A percentile compares a stretch with the other conserved stretches of the same genome.
These are phyloP conservation scores for Timema cristinae DNA, from an alignment of 2,888 invertebrate genomes.

Conservation along the genomic window DNA sequence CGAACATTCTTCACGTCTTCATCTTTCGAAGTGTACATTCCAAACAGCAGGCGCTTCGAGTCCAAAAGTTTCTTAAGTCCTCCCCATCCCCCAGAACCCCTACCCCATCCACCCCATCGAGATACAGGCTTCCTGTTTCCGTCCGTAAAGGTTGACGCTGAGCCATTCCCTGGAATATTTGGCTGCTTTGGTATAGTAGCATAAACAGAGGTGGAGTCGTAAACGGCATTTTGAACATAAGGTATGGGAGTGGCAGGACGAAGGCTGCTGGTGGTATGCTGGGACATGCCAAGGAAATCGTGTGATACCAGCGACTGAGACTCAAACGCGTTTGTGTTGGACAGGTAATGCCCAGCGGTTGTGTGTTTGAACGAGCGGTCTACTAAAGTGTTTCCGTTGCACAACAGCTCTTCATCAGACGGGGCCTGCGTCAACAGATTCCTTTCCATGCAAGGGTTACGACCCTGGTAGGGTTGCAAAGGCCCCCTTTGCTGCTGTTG, in stretches of 20 bases:
- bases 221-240: constrained; percentile 71
- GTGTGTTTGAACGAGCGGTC: constrained; percentile 35
- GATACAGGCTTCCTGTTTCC: constrained; percentile 16
- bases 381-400: constrained; percentile 44
- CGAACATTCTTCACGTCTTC: not conserved
- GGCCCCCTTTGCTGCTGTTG: constrained; percentile 28
- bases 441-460: constrained; percentile 76
- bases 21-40: constrained; percentile 18
- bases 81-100: constrained; percentile 45
- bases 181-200: constrained; percentile 43
- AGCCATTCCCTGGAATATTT: constrained; percentile 42
- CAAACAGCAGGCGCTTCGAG: constrained; percentile 30
- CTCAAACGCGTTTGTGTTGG: constrained; percentile 38
- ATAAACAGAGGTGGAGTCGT: constrained; percentile 38
- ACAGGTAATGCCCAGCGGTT: constrained; percentile 21
- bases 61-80: constrained; percentile 50
- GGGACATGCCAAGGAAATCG: constrained; percentile 45
- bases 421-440: constrained; percentile 60
- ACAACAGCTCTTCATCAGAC: constrained; percentile 54
- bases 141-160: constrained; percentile 36
- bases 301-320: constrained; percentile 50
- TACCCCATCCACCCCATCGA: constrained; percentile 45
- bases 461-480: constrained; percentile 77
- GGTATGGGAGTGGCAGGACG: constrained; percentile 60
- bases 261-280: constrained; percentile 34